Evolutionary conservation across 2,888 invertebrate species (phyloP), one percentile per base, ranked within the genome.

Genomic region (Polyommatus iphigenia): DNA sequence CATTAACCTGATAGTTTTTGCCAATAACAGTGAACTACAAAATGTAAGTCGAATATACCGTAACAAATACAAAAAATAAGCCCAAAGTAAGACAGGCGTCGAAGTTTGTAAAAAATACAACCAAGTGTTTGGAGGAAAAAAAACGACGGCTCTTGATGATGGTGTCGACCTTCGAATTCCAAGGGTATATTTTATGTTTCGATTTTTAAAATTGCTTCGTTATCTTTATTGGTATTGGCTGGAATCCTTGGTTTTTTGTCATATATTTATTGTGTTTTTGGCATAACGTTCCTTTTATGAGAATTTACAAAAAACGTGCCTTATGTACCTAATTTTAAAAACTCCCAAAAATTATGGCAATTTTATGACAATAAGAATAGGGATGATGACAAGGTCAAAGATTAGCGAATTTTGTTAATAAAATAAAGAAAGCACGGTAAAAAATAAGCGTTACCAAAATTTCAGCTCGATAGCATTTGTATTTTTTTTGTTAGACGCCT

Each of bases 151-250:
- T 32, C 29, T 67, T 67, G 67, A 67, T 67, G 67, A 67, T 29
- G 67, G 29, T 29, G 67, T 67, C 29, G 67, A 67, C 67, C 67
- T 67, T 67, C 67, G 67, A 67, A 67, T 67, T 67, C 67, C 67
- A 67, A 67, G 32, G 29, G 67, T 67, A 32, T 67, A 5, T 32
- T 67, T 67, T 29, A 32, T 67, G 29, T 67, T 67, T 67, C 67
- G 29, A 67, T 67, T 67, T 67, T 67, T 32, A 6, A 67, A 67
- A 32, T 67, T 29, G 67, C 18, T 67, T 67, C 29, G 67, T 67
- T 67, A 67, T 67, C 29, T 67, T 67, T 32, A 67, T 67, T 67
- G 6, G 15, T 29, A 32, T 67, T 62, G 62, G 13, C 20, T 62
- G 3, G 10, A 13, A 24, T 13, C 62, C 13, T 13, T 20, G 24